A percentile compares a stretch with the other conserved stretches of the same genome.
Conservation (phyloP, 2,113 vertebrate species). For the Mixornis gularis region DNA sequence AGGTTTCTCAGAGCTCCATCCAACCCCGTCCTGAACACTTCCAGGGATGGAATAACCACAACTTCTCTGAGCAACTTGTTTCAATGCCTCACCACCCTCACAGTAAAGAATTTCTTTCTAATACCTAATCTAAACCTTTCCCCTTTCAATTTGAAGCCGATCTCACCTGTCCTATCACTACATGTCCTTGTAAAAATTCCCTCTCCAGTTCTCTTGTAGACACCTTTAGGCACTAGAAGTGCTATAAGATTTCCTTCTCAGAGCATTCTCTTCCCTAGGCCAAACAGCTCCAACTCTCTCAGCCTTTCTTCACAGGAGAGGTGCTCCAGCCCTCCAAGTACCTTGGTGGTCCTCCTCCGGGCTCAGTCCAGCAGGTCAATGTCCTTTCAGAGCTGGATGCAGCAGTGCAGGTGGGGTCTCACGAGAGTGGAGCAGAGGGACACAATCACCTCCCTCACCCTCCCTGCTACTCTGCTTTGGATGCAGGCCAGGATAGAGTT, state of each 20-base stretch:
- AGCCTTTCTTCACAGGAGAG: background rate
- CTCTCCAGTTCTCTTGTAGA: background rate
- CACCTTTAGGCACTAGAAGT: background rate
- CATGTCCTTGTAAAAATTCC: background rate
- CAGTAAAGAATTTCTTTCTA: background rate
- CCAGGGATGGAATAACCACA: background rate
- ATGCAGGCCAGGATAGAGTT: background rate
- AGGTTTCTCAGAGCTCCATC: background rate
- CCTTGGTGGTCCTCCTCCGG: background rate
- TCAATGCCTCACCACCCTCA: background rate
- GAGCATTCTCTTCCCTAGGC: background rate
- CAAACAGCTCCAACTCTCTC: background rate
- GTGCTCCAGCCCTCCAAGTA: background rate
- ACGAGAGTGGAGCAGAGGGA: background rate
- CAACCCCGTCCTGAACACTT: background rate
- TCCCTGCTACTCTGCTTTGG: background rate
- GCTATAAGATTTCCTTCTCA: background rate
- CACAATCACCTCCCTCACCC: background rate
- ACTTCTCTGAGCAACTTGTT: background rate
- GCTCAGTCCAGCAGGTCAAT: accelerated
- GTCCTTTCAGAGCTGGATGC: background rate
- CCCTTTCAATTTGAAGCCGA: background rate
- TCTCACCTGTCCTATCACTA: background rate
- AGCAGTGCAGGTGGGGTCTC: background rate
- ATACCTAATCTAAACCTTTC: background rate